phyloP scores from a whole-genome alignment of 2,888 invertebrate species.

The Drosophila hamatofila region DNA sequence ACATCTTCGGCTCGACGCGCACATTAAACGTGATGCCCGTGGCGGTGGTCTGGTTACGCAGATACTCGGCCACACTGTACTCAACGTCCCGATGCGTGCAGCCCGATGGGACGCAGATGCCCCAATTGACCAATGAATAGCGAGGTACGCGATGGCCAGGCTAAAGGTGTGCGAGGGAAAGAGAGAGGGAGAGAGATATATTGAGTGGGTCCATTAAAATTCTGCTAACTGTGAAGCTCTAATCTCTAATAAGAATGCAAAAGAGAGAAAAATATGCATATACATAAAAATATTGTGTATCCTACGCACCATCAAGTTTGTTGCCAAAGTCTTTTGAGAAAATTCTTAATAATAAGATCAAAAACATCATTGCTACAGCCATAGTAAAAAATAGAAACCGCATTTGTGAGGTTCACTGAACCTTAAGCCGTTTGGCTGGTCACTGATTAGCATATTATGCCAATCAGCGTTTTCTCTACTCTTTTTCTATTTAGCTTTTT shows the following conservation, averaged over 20 bases:
- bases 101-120: conserved; percentile 88
- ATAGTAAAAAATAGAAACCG: neutral
- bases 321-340: conserved; percentile 4
- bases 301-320: neutral
- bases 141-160: conserved; percentile 90
- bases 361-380: neutral
- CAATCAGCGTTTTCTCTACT: conserved; percentile 12
- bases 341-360: neutral
- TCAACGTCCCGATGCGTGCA: conserved; percentile 88
- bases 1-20: conserved; percentile 88
- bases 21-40: conserved; percentile 87
- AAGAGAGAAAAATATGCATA: neutral
- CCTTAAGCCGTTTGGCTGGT: neutral
- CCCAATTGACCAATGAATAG: conserved; percentile 89
- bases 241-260: neutral
- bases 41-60: conserved; percentile 86
- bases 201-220: too few relatives aligned
- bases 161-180: conserved; percentile 84
- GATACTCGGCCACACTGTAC: conserved; percentile 86
- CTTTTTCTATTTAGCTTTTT: neutral
- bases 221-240: too few relatives aligned
- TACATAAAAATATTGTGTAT: too few relatives aligned
- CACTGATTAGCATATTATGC: conserved; percentile 38
- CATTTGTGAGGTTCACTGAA: conserved; percentile 27
- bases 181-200: neutral